Evolutionary conservation across 2,113 vertebrate genomes (phyloP).

Genomic region (Zosterops pallidus): DNA sequence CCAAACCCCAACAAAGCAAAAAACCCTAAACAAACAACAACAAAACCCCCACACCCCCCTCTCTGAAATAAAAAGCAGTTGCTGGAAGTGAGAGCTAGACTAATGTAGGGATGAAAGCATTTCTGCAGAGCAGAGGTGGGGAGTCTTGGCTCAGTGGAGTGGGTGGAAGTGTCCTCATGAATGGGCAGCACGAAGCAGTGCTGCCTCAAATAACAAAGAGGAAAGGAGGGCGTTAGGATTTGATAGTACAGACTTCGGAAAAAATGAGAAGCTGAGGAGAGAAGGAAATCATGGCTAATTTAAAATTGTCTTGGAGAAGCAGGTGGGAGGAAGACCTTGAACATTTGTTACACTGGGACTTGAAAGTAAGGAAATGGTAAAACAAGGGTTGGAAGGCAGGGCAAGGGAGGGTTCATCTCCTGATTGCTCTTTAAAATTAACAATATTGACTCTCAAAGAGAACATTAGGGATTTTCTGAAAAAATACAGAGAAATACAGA

Average conservation of each 20-base stretch:
- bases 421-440: conserved; percentile 2
- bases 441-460: conserved; percentile 52
- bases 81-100: conserved; percentile 3
- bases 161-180: conserved; percentile 53
- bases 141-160: conserved; percentile 18
- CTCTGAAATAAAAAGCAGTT: conserved; percentile 19
- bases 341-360: conserved; percentile 17
- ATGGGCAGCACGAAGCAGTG: neutral
- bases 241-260: conserved; percentile 49
- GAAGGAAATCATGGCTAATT: conserved; percentile 50
- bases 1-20: neutral
- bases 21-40: neutral
- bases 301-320: conserved; percentile 46
- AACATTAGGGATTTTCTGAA: conserved; percentile 23
- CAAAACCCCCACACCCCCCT: neutral
- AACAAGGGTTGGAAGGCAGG: conserved; percentile 34
- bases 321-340: conserved; percentile 53
- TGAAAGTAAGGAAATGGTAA: conserved; percentile 56
- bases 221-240: conserved; percentile 6
- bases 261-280: neutral
- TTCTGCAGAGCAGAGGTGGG: conserved; percentile 45
- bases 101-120: conserved; percentile 17
- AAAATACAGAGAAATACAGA: conserved; percentile 58
- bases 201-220: conserved; percentile 43
- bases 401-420: neutral